These are phyloP conservation scores for Arvicanthis niloticus DNA, from an alignment of 2,113 vertebrate genomes.

Conservation along the genomic window DNA sequence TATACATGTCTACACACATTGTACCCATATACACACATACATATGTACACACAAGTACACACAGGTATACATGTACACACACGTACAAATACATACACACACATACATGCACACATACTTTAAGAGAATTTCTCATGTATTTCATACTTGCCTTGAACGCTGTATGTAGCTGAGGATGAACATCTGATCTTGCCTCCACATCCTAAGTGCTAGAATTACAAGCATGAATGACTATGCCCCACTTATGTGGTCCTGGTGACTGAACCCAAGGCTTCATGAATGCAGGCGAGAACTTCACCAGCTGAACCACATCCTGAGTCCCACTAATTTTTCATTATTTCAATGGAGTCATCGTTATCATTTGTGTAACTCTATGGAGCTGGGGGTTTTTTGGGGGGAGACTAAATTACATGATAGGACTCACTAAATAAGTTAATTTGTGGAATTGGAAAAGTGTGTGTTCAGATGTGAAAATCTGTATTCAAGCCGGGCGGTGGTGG, in stretches of 20 bases:
- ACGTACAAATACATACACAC: not conserved
- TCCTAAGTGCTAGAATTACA: not conserved
- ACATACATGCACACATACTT: not conserved
- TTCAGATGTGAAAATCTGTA: not conserved
- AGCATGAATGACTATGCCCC: not conserved
- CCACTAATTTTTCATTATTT: not conserved
- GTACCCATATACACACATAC: not conserved
- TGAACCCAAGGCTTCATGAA: not conserved
- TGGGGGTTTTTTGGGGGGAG: too few species aligned
- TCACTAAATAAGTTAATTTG: not conserved
- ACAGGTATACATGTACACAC: not conserved
- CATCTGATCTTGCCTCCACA: not conserved
- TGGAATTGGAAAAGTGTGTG: not conserved
- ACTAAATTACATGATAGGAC: not conserved
- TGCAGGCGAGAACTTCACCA: not conserved
- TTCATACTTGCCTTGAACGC: not conserved
- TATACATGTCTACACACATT: not conserved
- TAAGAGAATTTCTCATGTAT: not conserved
- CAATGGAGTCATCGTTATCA: not conserved
- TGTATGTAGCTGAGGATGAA: not conserved
- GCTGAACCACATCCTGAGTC: not conserved
- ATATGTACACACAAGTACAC: too few species aligned
- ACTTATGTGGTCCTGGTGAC: not conserved
- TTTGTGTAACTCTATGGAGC: not conserved
- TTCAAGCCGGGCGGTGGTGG: too few species aligned